A percentile compares a stretch with the other conserved stretches of the same genome.
Evolutionary conservation across 92 coral and sea anemone species (phyloP).

Genomic region (Anthopleura xanthogrammica): DNA sequence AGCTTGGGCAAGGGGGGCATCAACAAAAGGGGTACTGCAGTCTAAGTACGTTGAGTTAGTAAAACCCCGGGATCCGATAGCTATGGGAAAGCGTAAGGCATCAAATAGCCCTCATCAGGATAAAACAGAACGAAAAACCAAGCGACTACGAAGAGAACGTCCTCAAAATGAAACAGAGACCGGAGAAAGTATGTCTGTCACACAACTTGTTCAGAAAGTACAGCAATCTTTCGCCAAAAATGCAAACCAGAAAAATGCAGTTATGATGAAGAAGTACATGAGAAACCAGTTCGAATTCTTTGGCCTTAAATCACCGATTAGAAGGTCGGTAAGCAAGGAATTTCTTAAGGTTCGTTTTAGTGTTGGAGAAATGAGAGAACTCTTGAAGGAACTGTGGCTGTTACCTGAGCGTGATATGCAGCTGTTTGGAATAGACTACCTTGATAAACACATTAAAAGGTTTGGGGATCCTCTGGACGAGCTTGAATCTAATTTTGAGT

Average conservation of each 20-base stretch:
- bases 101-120: not conserved
- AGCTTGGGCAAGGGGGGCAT: no score
- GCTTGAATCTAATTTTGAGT: constrained; percentile 72
- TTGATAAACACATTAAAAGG: constrained; percentile 61
- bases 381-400: constrained; percentile 70
- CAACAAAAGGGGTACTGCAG: not conserved
- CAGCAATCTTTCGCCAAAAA: constrained; percentile 48
- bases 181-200: constrained; percentile 14
- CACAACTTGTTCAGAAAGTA: constrained; percentile 48
- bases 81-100: constrained; percentile 24
- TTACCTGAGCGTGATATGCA: constrained; percentile 90
- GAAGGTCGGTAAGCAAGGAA: constrained; percentile 64
- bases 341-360: constrained; percentile 49
- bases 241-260: constrained; percentile 59
- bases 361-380: constrained; percentile 49
- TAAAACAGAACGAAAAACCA: not conserved
- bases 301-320: constrained; percentile 73
- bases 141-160: not conserved
- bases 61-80: not conserved
- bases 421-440: constrained; percentile 71
- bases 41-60: no score
- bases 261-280: constrained; percentile 89
- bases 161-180: not conserved
- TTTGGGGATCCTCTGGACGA: constrained; percentile 55
- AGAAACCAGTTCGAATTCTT: constrained; percentile 85